Percentiles rank a stretch among this genome's conserved stretches.
These are phyloP conservation scores for Drosophila tani DNA, from an alignment of 1,140 invertebrate species.

Conservation along the genomic window DNA sequence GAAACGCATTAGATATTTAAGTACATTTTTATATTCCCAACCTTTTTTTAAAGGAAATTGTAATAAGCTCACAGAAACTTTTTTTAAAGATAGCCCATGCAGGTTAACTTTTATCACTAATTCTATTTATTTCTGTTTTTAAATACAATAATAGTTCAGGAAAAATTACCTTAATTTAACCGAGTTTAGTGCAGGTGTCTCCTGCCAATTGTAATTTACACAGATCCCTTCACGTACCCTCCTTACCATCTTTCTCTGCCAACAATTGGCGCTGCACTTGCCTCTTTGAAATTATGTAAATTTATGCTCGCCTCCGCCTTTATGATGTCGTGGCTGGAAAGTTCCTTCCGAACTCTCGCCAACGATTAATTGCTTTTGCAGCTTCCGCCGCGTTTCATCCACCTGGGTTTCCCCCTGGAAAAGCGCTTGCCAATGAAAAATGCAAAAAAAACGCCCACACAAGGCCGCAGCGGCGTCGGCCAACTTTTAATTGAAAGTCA, in stretches of 20 bases:
- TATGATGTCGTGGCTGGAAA: slow-evolving; percentile 20
- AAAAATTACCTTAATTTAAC: not conserved
- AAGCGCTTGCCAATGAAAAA: slow-evolving; percentile 41
- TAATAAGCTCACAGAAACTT: too few relatives aligned
- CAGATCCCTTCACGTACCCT: not conserved
- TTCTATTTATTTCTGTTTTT: too few relatives aligned
- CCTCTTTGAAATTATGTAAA: slow-evolving; percentile 65
- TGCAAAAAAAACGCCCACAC: slow-evolving; percentile 39
- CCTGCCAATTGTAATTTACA: not conserved
- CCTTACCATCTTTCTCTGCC: slow-evolving; percentile 10
- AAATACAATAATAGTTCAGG: too few relatives aligned
- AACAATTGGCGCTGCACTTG: slow-evolving; percentile 46
- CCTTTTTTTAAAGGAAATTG: not conserved
- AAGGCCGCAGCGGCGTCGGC: slow-evolving; percentile 16
- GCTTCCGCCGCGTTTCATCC: slow-evolving; percentile 28
- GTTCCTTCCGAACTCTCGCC: slow-evolving; percentile 28
- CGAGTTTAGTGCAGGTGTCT: not conserved
- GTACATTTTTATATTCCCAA: not conserved
- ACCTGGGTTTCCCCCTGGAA: slow-evolving; percentile 26
- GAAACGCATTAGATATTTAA: not conserved
- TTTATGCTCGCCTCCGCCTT: slow-evolving; percentile 66
- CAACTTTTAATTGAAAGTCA: slow-evolving; percentile 79
- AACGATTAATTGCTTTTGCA: slow-evolving; percentile 71
- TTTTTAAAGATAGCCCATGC: not conserved
- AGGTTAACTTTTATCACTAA: not conserved